These are phyloP conservation scores for Trematocara unimaculatum DNA, from an alignment of 2,113 vertebrate genomes.

Conservation along the genomic window DNA sequence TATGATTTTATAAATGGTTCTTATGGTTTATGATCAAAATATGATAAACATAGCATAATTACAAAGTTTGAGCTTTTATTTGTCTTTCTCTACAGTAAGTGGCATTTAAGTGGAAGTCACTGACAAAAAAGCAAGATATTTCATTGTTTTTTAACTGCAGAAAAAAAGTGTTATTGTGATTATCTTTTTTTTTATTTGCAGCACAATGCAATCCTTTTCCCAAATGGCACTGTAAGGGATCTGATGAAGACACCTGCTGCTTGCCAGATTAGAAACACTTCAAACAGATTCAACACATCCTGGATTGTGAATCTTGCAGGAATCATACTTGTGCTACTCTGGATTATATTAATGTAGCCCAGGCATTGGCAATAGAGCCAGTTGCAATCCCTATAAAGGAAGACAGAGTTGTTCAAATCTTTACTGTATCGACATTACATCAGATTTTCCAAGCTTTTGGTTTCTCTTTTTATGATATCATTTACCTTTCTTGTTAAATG, in stretches of 20 bases:
- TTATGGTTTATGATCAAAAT: neutral
- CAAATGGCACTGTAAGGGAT: neutral
- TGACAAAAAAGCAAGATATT: neutral
- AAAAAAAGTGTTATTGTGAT: neutral
- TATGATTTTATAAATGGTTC: neutral
- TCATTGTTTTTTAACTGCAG: neutral
- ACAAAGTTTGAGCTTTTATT: neutral
- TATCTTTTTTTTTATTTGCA: neutral
- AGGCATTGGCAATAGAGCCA: neutral
- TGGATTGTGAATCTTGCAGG: neutral
- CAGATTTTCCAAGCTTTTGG: neutral
- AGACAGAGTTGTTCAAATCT: neutral
- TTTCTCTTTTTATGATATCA: neutral
- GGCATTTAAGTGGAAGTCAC: neutral
- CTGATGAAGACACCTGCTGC: conserved; percentile 16
- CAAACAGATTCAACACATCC: neutral
- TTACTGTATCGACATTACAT: neutral
- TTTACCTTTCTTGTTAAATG: neutral
- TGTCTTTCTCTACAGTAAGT: neutral
- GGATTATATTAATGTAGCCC: neutral
- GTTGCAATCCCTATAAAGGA: neutral
- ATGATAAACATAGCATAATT: neutral
- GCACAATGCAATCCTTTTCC: fast-evolving
- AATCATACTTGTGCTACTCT: neutral
- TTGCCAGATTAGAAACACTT: neutral